Conservation (phyloP, 1,140 invertebrate genomes). For the Triops cancriformis region DNA sequence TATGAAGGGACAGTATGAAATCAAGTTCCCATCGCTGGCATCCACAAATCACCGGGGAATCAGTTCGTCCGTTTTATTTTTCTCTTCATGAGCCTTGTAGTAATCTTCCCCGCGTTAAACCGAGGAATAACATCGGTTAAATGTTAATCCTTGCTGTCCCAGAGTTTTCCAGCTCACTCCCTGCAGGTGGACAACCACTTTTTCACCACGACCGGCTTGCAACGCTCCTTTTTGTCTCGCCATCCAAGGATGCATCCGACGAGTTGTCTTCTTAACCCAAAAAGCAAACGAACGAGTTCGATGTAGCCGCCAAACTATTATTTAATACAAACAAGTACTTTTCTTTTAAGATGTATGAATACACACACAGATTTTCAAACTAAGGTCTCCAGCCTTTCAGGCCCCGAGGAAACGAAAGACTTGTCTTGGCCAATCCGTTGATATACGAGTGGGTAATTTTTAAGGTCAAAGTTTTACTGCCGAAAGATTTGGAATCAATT, state of each 20-base stretch:
- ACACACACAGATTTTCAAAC: not conserved
- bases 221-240: not conserved
- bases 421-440: conserved; percentile 12
- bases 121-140: too few relatives aligned
- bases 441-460: conserved; percentile 16
- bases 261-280: not conserved
- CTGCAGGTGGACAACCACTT: not conserved
- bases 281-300: not conserved
- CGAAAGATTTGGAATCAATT: not conserved
- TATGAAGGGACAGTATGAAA: conserved; percentile 5
- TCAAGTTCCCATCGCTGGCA: not conserved
- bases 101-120: too few relatives aligned
- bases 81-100: too few relatives aligned
- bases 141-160: too few relatives aligned
- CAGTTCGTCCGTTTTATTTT: not conserved
- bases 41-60: not conserved
- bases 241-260: not conserved
- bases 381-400: conserved; percentile 12
- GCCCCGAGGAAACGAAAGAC: conserved; percentile 4
- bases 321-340: not conserved
- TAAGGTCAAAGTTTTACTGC: conserved; percentile 1
- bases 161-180: not conserved
- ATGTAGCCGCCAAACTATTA: not conserved
- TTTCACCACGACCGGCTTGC: not conserved
- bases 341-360: not conserved